These are phyloP conservation scores for Cyprinus carpio DNA, from an alignment of 2,113 vertebrate genomes.

Conservation along the genomic window DNA sequence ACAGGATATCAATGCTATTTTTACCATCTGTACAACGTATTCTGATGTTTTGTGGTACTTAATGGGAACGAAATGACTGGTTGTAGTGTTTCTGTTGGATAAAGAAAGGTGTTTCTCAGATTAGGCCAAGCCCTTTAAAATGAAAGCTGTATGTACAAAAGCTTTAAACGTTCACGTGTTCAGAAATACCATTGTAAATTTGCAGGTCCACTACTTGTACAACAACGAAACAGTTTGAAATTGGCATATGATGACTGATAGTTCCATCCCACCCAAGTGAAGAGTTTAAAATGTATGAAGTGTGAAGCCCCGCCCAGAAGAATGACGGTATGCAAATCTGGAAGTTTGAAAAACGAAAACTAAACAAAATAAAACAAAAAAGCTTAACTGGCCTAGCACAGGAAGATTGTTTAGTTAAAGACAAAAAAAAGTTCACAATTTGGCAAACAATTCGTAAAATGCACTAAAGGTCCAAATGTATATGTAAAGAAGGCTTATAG, in stretches of 20 bases:
- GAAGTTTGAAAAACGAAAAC: not conserved
- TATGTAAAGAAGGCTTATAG: constrained; percentile 11
- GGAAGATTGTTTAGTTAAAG: not conserved
- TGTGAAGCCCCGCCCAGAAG: constrained; percentile 5
- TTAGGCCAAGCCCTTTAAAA: constrained; percentile 32
- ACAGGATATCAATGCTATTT: constrained; percentile 12
- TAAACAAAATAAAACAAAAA: not conserved
- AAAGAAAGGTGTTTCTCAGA: constrained; percentile 1
- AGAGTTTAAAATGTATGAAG: constrained; percentile 4
- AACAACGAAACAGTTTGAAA: constrained; percentile 10
- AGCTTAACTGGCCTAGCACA: constrained; percentile 44
- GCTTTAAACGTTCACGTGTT: constrained; percentile 17
- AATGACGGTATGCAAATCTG: constrained; percentile 24
- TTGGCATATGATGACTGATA: constrained; percentile 10
- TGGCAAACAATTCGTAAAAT: constrained; percentile 9
- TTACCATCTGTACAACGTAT: not conserved
- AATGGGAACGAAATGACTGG: not conserved
- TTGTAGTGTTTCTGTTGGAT: constrained; percentile 15
- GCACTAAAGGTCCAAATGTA: not conserved
- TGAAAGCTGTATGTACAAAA: constrained; percentile 26
- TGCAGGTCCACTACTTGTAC: constrained; percentile 1
- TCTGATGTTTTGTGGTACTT: not conserved
- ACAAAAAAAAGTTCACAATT: not conserved
- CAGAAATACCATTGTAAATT: not conserved
- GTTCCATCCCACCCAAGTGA: constrained; percentile 20